phyloP scores from a whole-genome alignment of 2,113 vertebrate species.

The Petroica traversi region DNA sequence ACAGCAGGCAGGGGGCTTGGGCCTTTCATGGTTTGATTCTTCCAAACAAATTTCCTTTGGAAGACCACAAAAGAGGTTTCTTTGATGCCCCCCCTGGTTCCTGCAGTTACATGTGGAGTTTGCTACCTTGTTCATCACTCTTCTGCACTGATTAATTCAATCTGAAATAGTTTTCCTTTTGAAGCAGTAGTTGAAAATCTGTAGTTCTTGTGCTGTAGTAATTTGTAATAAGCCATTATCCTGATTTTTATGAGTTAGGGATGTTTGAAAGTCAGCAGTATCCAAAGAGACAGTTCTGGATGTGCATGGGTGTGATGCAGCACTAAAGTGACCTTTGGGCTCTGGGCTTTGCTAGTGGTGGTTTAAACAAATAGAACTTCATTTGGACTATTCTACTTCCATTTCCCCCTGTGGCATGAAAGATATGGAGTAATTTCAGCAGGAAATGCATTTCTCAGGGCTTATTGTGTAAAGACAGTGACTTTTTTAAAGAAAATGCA shows the following conservation, averaged over 20 bases:
- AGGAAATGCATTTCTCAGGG: background rate
- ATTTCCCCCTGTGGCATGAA: background rate
- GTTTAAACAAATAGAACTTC: background rate
- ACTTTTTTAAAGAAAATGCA: background rate
- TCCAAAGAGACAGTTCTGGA: background rate
- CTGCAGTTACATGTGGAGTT: background rate
- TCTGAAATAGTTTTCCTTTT: background rate
- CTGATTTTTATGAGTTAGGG: background rate
- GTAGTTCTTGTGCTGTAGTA: background rate
- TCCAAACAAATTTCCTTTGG: background rate
- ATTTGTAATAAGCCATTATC: background rate
- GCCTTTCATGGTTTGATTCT: rapidly evolving
- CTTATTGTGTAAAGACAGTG: background rate
- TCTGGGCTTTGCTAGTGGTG: background rate
- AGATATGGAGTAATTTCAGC: background rate
- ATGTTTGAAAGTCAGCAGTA: background rate
- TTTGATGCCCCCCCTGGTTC: rapidly evolving
- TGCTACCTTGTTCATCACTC: background rate
- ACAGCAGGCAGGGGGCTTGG: background rate
- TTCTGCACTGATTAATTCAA: background rate
- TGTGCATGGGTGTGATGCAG: too few relatives aligned
- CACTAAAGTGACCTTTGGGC: rapidly evolving
- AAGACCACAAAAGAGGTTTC: background rate
- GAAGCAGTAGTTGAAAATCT: background rate
- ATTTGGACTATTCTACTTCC: background rate